These are phyloP conservation scores for Lepidonotus clava DNA, from an alignment of 2,888 invertebrate species.

Conservation along the genomic window DNA sequence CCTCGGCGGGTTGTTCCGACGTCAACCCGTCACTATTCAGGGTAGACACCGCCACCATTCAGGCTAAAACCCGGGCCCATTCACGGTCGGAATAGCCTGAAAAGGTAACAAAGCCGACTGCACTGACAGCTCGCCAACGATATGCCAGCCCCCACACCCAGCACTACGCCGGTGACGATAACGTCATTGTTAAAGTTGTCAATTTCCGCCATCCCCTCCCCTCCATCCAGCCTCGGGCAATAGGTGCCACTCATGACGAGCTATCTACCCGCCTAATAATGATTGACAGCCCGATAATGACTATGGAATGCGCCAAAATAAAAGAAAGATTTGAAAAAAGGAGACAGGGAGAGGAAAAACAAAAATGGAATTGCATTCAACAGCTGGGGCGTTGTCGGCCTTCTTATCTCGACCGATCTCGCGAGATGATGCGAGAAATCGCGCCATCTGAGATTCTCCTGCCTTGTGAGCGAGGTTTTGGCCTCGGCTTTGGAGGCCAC, in stretches of 20 bases:
- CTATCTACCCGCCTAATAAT: neutral
- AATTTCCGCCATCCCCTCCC: slow-evolving; percentile 13
- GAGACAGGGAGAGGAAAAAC: neutral
- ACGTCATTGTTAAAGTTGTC: slow-evolving; percentile 46
- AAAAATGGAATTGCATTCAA: neutral
- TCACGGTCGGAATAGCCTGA: neutral
- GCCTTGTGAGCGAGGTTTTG: too few species aligned
- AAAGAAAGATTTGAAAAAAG: neutral
- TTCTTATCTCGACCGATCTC: neutral
- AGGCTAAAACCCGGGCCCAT: too few species aligned
- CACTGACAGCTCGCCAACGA: neutral
- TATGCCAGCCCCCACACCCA: neutral
- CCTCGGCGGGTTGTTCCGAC: neutral
- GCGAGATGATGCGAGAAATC: neutral
- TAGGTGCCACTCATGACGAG: neutral
- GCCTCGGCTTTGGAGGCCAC: too few species aligned
- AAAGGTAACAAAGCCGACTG: neutral
- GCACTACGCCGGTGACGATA: neutral
- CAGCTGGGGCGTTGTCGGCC: neutral
- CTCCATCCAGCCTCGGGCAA: neutral
- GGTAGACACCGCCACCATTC: too few species aligned
- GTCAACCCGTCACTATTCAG: neutral
- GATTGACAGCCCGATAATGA: neutral
- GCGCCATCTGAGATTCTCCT: too few species aligned
- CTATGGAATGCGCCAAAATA: neutral